A percentile compares a stretch with the other conserved stretches of the same genome.
phyloP scores from a whole-genome alignment of 2,888 invertebrate species.

The Anthophora plumipes region DNA sequence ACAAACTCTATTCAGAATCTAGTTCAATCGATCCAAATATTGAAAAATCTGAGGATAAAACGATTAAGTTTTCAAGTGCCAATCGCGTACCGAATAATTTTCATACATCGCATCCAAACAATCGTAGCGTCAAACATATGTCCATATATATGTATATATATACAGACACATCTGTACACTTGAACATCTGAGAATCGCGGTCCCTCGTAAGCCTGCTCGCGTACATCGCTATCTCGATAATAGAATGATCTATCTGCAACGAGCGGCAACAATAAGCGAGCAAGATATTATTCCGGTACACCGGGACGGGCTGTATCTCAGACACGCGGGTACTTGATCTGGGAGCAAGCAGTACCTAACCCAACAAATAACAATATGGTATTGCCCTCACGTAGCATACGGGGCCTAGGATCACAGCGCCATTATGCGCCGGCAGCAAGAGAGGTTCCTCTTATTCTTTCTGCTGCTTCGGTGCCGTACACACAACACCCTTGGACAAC shows the following conservation, averaged over 20 bases:
- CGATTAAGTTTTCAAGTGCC: no score
- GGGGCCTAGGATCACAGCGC: conserved; percentile 71
- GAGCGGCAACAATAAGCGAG: conserved; percentile 76
- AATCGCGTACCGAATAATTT: no score
- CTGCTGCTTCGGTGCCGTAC: conserved; percentile 37
- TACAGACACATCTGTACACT: no score
- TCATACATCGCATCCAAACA: neutral
- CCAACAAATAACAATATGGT: conserved; percentile 80
- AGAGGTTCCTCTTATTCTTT: conserved; percentile 46
- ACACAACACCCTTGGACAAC: conserved; percentile 60
- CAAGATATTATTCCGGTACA: conserved; percentile 75
- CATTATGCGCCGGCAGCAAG: conserved; percentile 70
- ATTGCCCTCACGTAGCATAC: conserved; percentile 78
- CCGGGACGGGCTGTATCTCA: conserved; percentile 68
- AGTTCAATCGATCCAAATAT: no score
- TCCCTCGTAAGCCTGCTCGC: conserved; percentile 6
- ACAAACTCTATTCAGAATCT: no score
- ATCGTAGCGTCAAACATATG: neutral
- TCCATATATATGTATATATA: neutral
- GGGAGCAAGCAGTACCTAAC: conserved; percentile 75
- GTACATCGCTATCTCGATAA: conserved; percentile 76
- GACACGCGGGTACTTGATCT: conserved; percentile 76
- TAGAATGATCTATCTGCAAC: conserved; percentile 78
- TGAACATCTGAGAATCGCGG: conserved; percentile 9
- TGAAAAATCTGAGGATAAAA: no score